Percentiles rank a stretch among this genome's conserved stretches.
Conservation (phyloP, 2,888 invertebrate genomes). For the Crepidodera aurea region DNA sequence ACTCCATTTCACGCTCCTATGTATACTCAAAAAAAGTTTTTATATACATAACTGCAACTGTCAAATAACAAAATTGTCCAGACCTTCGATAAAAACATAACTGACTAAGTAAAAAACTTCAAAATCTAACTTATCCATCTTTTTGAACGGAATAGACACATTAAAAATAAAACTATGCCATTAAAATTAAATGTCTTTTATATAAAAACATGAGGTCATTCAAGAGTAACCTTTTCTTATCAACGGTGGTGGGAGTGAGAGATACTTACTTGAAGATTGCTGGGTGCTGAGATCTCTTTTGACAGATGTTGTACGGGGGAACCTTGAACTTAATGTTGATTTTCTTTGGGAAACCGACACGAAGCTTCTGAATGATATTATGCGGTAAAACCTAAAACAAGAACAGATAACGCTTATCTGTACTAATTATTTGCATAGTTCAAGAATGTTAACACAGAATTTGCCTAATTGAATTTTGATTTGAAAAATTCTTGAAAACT, state of each 20-base stretch:
- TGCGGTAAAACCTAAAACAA: constrained; percentile 24
- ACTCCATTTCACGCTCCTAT: neutral
- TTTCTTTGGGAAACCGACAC: constrained; percentile 20
- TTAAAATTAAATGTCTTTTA: constrained; percentile 13
- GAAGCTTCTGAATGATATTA: constrained; percentile 22
- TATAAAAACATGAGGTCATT: constrained; percentile 20
- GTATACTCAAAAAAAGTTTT: neutral
- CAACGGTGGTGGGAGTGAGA: constrained; percentile 9
- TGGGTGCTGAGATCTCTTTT: constrained; percentile 38
- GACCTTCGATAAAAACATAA: constrained; percentile 30
- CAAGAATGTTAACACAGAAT: neutral
- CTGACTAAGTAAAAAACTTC: constrained; percentile 29
- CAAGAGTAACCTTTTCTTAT: constrained; percentile 19
- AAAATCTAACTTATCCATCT: constrained; percentile 30
- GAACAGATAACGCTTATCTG: neutral
- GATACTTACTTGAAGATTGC: constrained; percentile 40
- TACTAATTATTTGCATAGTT: neutral
- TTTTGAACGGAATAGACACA: neutral
- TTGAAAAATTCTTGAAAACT: too few species aligned
- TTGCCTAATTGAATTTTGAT: neutral
- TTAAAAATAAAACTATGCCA: constrained; percentile 3
- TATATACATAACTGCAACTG: neutral
- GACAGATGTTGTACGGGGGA: constrained; percentile 22
- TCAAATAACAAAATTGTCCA: constrained; percentile 20
- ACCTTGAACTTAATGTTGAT: constrained; percentile 26